These are phyloP conservation scores for Tenebrosternarchus preto DNA, from an alignment of 2,113 vertebrate genomes.

Conservation along the genomic window DNA sequence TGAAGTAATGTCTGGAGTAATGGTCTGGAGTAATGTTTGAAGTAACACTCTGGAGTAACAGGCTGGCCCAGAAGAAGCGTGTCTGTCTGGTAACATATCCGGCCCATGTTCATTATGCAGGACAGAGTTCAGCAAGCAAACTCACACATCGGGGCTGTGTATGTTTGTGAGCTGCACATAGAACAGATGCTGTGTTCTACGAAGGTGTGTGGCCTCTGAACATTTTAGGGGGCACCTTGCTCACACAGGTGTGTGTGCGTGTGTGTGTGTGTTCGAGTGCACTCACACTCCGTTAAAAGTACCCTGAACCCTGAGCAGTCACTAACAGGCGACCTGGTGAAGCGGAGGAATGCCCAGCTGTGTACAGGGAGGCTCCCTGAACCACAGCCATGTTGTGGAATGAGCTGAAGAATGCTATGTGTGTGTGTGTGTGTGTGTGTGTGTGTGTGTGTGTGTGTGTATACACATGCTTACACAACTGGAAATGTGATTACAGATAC, in stretches of 20 bases:
- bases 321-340: neutral
- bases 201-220: neutral
- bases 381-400: conserved; percentile 41
- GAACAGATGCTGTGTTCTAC: neutral
- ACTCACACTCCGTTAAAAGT: conserved; percentile 50
- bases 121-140: neutral
- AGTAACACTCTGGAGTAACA: too few relatives aligned
- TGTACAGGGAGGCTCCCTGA: conserved; percentile 16
- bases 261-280: conserved; percentile 4
- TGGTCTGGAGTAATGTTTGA: too few relatives aligned
- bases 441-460: too few relatives aligned
- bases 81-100: too few relatives aligned
- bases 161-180: neutral
- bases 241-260: conserved; percentile 43
- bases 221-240: conserved; percentile 9
- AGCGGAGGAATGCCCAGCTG: neutral
- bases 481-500: too few relatives aligned
- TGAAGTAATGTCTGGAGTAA: too few relatives aligned
- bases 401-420: conserved; percentile 22
- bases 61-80: too few relatives aligned
- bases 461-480: too few relatives aligned
- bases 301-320: conserved; percentile 32
- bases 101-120: neutral
- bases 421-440: neutral
- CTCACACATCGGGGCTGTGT: neutral